phyloP scores from a whole-genome alignment of 2,888 invertebrate species.

The Macrosiphum euphorbiae region DNA sequence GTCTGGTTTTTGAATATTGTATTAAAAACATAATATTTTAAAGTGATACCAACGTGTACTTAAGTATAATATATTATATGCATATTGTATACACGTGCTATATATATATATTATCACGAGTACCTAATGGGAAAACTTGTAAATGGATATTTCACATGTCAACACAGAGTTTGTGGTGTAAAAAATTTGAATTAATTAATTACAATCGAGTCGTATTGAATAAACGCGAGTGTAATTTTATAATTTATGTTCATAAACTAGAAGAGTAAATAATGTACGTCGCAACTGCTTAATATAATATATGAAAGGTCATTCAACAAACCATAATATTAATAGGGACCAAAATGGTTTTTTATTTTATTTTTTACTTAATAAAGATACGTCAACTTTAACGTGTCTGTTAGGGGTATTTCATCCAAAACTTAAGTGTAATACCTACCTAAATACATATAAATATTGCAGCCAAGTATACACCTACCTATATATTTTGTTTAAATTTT shows the following conservation, averaged over 20 bases:
- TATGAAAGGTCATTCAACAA: not conserved
- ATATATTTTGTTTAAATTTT: too few relatives aligned
- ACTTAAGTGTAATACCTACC: not conserved
- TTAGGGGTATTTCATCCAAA: not conserved
- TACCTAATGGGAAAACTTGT: not conserved
- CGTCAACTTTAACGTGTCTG: not conserved
- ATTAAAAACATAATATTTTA: not conserved
- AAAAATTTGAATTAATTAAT: constrained; percentile 37
- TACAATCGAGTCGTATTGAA: not conserved
- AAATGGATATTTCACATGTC: constrained; percentile 34
- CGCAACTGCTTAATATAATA: not conserved
- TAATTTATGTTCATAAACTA: constrained; percentile 11
- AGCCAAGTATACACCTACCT: too few relatives aligned
- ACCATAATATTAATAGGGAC: not conserved
- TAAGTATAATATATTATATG: not conserved
- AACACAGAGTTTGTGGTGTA: not conserved
- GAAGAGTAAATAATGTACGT: not conserved
- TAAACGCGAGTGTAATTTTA: not conserved
- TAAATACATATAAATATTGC: not conserved
- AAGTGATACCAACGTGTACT: not conserved
- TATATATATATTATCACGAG: not conserved
- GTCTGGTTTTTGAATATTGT: not conserved
- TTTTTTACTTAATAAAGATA: not conserved
- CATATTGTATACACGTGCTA: too few relatives aligned
- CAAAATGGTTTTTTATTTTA: not conserved